Base-by-base conservation (phyloP, 2,113 vertebrate species). In the Sprattus sprattus region DNA sequence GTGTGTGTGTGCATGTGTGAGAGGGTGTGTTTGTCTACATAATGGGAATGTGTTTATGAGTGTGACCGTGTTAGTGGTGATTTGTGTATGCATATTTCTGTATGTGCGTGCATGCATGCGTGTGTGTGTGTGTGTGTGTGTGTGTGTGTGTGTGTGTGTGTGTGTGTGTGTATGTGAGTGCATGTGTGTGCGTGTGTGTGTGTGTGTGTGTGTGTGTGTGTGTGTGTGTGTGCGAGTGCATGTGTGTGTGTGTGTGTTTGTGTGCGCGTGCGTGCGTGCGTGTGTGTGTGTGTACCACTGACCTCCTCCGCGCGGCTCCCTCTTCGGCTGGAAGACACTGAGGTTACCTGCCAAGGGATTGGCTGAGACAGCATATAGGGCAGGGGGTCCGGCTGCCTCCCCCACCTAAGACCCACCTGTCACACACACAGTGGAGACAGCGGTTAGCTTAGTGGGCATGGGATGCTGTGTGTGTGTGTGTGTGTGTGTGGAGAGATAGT, bases 321-420 rank as follows among this genome's bases (percentile, higher is more conserved):
- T 87, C 92, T 94, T 85, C 95, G 93, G 87, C 94, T 95, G 90
- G 94, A 95, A 0, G 95, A 95, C 87, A 97, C 97, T 0, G 92
- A 96, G 92, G 96, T 96, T 86, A 97, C 85, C 92, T 97, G 96
- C 97, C 97, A 97, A 50, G 96, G 96, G 89, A 97, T 91, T 64
- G 96, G 96, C 90, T 97, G 96, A 86, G 96, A 95, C 89, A 96
- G 92, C 32, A 96, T 91, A 88, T 96, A 97, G 2, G 95, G 96
- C 91, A 95, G 87, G 4, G 93, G 95, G 16, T 96, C 96, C 28
- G 87, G 60, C 49, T 95, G 90, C 0, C 20, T 92, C 47, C 92
- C 90, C 86, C 96, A 92, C 81, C 84, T 89, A 28, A 89, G 75
- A 10, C 95, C 93, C 11, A 97, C 92, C 97, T 97, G 89, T 11